Conservation (phyloP, 1,140 invertebrate species). For the Anastatus disparis region DNA sequence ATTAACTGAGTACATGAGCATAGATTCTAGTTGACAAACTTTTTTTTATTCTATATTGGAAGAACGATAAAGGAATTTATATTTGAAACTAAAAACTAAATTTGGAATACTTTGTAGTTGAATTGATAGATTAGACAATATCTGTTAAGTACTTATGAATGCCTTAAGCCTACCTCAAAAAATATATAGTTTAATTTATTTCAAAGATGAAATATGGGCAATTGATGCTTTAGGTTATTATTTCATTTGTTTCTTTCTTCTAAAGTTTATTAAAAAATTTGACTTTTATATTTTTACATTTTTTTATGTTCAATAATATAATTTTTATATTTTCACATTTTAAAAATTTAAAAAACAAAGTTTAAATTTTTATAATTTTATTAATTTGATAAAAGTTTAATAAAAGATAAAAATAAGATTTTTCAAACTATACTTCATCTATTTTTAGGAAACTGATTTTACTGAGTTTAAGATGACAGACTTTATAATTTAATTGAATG, state of each 20-base stretch:
- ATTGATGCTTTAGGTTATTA: too few species aligned
- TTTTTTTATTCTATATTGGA: not conserved
- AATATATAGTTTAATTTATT: not conserved
- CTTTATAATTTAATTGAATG: not conserved
- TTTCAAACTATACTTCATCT: too few species aligned
- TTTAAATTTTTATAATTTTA: not conserved
- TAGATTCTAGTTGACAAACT: conserved; percentile 29
- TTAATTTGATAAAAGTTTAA: not conserved
- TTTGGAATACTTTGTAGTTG: not conserved
- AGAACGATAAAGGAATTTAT: not conserved
- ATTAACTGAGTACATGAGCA: conserved; percentile 35
- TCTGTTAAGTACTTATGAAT: not conserved
- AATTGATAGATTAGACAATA: not conserved
- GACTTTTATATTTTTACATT: too few species aligned
- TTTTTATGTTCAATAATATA: not conserved
- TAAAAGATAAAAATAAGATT: too few species aligned
- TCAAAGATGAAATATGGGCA: too few species aligned
- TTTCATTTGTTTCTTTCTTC: too few species aligned
- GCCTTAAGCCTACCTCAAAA: not conserved
- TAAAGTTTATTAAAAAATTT: too few species aligned
- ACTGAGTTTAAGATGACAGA: not conserved
- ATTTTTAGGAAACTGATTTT: too few species aligned
- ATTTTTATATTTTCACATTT: not conserved
- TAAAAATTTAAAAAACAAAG: not conserved
- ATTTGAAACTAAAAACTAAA: not conserved